Evolutionary conservation across 2,797 vertebrate species (phyloP), one percentile per base, ranked within the genome.

Genomic region (Neopelma chrysocephalum): DNA sequence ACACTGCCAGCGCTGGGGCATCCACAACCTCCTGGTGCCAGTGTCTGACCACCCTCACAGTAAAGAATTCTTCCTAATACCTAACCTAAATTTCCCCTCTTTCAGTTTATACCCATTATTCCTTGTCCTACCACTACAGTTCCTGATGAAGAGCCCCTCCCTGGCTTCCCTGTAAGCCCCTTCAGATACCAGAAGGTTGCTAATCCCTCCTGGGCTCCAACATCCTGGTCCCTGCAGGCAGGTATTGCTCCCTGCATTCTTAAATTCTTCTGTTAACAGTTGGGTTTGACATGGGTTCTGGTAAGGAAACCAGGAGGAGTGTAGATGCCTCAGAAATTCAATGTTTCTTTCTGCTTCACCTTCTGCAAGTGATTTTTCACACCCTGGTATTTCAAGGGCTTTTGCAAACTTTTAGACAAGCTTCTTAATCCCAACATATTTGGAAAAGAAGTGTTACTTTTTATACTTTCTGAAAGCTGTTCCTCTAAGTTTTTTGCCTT

Each of bases 381-480:
- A 68, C 10, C 4, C 34, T 25, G 5, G 15, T 26, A 58, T 77
- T 79, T 79, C 50, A 64, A 17, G 11, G 12, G 5, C 3, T 77
- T 87, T 76, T 65, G 73, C 54, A 92, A 69, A 69, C 66, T 62
- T 90, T 75, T 10, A 45, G 65, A 71, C 34, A 81, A 78, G 25
- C 26, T 57, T 58, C 72, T 91, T 83, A 69, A 56, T 93, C 54
- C 50, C 40, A 65, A 57, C 20, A 15, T 12, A 54, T 69, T 27
- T 88, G 57, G 65, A 66, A 90, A 58, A 88, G 50, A 81, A 61
- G 42, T 38, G 42, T 78, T 94, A 68, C 48, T 92, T 87, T 91
- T 82, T 53, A 85, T 48, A 80, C 64, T 77, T 82, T 80, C 75
- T 91, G 48, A 91, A 87, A 94, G 91, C 69, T 77, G 50, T 31